Conservation (phyloP, 2,888 invertebrate genomes). For the Perizoma affinitatum region DNA sequence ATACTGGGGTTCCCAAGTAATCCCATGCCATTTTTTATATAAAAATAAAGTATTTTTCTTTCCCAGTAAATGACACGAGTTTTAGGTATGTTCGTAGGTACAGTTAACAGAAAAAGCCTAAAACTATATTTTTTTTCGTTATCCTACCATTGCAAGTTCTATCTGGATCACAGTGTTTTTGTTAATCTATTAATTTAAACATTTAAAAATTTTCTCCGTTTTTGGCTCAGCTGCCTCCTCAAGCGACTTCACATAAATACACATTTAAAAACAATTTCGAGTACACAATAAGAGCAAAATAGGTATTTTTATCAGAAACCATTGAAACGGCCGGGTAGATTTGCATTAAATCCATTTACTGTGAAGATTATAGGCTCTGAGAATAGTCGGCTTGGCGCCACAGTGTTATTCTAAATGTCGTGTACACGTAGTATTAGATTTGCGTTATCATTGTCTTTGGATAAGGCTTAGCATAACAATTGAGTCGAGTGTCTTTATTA, state of each 20-base stretch:
- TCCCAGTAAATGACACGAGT: no score
- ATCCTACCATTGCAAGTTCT: no score
- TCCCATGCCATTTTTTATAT: no score
- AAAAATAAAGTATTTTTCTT: no score
- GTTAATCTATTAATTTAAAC: no score
- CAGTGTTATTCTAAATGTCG: constrained; percentile 43
- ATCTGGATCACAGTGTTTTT: no score
- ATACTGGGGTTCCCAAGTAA: no score
- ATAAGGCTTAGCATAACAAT: constrained; percentile 34
- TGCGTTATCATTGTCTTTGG: constrained; percentile 32
- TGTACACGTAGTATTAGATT: constrained; percentile 31
- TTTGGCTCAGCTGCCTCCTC: constrained; percentile 32
- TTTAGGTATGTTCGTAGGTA: no score
- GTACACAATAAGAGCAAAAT: constrained; percentile 60
- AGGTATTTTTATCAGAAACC: constrained; percentile 63
- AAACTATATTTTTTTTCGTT: no score
- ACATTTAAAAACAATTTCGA: constrained; percentile 60
- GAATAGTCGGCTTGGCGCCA: constrained; percentile 65
- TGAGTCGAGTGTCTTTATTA: constrained; percentile 32
- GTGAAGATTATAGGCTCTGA: constrained; percentile 67
- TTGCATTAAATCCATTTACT: constrained; percentile 78
- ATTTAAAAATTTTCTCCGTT: constrained; percentile 36
- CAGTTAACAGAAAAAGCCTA: no score
- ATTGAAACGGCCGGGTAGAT: constrained; percentile 64
- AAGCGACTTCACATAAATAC: constrained; percentile 40